Base-by-base conservation (phyloP, 2,888 invertebrate species). In the Nomada flava region DNA sequence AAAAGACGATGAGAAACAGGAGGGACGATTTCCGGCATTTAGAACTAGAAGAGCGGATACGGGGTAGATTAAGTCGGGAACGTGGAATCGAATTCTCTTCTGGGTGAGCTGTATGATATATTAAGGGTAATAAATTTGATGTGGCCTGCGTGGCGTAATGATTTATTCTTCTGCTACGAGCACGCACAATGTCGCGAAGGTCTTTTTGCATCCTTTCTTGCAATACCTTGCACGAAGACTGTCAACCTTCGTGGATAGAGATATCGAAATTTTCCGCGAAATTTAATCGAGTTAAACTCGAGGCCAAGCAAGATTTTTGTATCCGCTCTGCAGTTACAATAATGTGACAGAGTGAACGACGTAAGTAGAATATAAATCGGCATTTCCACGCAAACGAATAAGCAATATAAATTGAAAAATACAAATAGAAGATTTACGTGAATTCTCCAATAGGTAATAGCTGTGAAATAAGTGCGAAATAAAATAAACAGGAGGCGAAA, bases 101-200 rank as follows among this genome's bases (percentile, higher is more conserved):
- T 23, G 11, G 60, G 50, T 29, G 55, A 76, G 50, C 67, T 62
- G 65, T 76, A 62, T 63, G 68, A 78, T 78, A 63, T 78, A 78
- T 78, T 77, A 77, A 50, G 50, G 78, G 68, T 77, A 50, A 78
- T 78, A 78, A 77, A 78, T 78, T 77, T 69, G 68, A 63, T 63
- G 68, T 15, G 36, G 36, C 62, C 36, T 42, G 36, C 77, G 36
- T 23, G n/a, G 63, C 50, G 26, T 68, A 77, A 68, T 69, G 68
- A 78, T 78, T 68, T 78, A 78, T 77, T 36, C 62, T 20, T 18
- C 26, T 2, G 26, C 23, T n/a, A 50, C 67, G 9, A 47, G n/a
- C 62, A 63, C 77, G 18, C 52, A 60, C 77, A 76, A 10, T 60
- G 13, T 57, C 36, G 18, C 9, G 2, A 4, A 20, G 3, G 42